Conservation (phyloP, 2,888 invertebrate species). For the Frankliniella intonsa region DNA sequence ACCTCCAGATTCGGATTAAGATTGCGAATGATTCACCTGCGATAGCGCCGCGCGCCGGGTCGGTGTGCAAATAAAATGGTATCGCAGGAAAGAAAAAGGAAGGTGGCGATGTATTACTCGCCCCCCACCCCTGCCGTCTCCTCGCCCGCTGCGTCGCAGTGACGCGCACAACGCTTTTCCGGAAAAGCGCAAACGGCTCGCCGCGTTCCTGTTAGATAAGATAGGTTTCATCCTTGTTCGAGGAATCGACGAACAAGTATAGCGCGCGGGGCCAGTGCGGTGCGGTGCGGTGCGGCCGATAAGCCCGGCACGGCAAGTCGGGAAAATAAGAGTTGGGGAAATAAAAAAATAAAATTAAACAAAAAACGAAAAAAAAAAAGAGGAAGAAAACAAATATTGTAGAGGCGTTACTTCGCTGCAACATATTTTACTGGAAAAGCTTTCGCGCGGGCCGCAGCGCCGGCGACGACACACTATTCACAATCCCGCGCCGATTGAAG, state of each 20-base stretch:
- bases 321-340: background rate
- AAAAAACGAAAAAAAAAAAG: no score
- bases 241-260: background rate
- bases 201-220: background rate
- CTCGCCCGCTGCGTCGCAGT: background rate
- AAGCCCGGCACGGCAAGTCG: background rate
- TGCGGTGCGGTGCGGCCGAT: background rate
- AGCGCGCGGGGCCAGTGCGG: background rate
- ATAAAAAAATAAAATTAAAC: no score
- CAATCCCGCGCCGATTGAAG: background rate
- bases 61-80: no score
- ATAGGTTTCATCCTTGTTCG: background rate
- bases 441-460: no score
- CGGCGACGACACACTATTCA: no score
- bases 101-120: background rate
- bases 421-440: no score
- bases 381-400: no score
- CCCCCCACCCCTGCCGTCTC: background rate
- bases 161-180: background rate
- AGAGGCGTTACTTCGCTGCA: no score
- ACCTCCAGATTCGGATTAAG: no score
- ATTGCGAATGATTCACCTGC: no score
- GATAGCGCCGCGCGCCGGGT: background rate
- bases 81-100: no score
- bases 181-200: background rate